A percentile compares a stretch with the other conserved stretches of the same genome.
Evolutionary conservation across 64 coral and sea anemone genomes (phyloP).

Genomic region (Actinia tenebrosa): DNA sequence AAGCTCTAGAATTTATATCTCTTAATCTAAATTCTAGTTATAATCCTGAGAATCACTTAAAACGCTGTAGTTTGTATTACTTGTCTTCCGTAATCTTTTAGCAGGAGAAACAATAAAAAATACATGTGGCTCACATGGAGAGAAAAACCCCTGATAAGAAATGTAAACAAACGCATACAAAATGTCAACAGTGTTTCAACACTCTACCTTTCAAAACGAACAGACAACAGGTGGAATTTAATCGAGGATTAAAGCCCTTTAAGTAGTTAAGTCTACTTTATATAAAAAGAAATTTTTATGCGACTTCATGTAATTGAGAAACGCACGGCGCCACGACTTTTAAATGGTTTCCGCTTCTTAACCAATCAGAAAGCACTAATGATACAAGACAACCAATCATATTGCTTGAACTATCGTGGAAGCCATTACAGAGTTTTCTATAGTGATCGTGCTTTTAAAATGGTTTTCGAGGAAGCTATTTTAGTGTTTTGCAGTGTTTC

Average conservation of each 20-base stretch:
- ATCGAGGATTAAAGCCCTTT: background rate
- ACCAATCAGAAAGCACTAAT: background rate
- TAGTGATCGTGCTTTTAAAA: too few relatives aligned
- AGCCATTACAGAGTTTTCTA: background rate
- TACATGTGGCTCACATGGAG: background rate
- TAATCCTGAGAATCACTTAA: constrained; percentile 7
- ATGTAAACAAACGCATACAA: constrained; percentile 2
- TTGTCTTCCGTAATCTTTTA: background rate
- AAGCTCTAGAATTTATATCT: background rate
- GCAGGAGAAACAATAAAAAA: background rate
- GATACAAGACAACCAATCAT: background rate
- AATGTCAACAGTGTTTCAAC: background rate
- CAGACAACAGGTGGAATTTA: background rate
- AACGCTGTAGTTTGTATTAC: background rate
- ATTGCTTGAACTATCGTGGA: background rate
- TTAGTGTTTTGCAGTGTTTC: too few relatives aligned
- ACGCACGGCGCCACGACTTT: background rate
- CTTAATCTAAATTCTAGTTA: background rate
- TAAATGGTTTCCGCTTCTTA: background rate
- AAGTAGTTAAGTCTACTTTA: background rate
- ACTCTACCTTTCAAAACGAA: background rate
- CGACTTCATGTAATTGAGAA: background rate
- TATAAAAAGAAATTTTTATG: background rate
- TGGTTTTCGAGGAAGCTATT: background rate
- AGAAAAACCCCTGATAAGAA: background rate